Base-by-base conservation (phyloP, 2,113 vertebrate species). In the Cryptomyrus ogoouensis region DNA sequence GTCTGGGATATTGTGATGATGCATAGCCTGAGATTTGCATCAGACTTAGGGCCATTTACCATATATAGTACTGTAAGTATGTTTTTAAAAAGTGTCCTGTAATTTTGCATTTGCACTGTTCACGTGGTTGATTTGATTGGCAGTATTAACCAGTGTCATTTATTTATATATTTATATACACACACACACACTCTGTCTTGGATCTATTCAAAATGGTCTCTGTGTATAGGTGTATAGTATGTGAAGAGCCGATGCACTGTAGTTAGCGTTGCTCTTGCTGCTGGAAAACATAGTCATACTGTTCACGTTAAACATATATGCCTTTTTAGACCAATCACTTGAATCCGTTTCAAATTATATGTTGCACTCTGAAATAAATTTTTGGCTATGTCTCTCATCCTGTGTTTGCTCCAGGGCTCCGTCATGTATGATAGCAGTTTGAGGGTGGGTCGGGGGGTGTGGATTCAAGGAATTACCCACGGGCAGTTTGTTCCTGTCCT, bases 401-500 rank as follows among this genome's bases (percentile, higher is more conserved):
- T 44, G 42, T 88, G 42, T 70, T 27, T 42, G 31, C 44, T n/a
- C 24, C 88, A 13, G 44, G 27, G 44, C 47, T 44, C 62, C 1
- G 62, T 74, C 42, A 19, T 44, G 17, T 89, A 46, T 31, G 66
- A 49, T 50, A 5, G 74, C 7, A 46, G 44, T n/a, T 47, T 84
- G 83, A 21, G 83, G 39, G 83, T 47, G 83, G 83, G 83, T 39
- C 27, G 70, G 70, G 80, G 35, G 44, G 46, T 46, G 83, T 49
- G 83, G 83, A 46, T 49, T 85, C 9, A 27, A 85, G 83, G 83
- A 80, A 42, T 80, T 42, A 19, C 35, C 74, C 74, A 42, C 31
- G 93, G 93, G 93, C 93, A 94, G 92, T 92, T 92, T 93, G 89
- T 94, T 93, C 94, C 92, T 94, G 93, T 92, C 94, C 92, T 93